Evolutionary conservation across 2,888 invertebrate species (phyloP).

Genomic region (Gortyna flavago): DNA sequence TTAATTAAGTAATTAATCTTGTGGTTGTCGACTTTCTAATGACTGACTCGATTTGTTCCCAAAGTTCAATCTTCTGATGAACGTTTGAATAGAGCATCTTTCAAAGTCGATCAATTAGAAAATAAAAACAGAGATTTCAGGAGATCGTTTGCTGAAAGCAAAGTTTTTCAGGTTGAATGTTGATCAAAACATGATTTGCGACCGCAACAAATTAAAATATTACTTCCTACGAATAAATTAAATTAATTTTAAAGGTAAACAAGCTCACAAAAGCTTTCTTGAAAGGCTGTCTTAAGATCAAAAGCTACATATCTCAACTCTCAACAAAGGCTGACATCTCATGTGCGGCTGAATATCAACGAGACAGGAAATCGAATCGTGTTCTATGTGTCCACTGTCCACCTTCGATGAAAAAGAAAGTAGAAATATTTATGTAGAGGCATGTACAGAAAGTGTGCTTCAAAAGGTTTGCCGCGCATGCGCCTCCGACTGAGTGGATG

Average conservation of each 20-base stretch:
- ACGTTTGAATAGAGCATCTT: slow-evolving; percentile 19
- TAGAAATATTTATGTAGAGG: neutral
- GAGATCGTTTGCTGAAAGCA: neutral
- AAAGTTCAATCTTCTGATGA: slow-evolving; percentile 21
- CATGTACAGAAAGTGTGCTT: neutral
- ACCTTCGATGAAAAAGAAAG: slow-evolving; percentile 11
- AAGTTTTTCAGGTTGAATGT: neutral
- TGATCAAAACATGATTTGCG: neutral
- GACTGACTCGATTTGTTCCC: slow-evolving; percentile 28
- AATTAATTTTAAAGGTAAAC: neutral
- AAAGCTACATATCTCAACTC: slow-evolving; percentile 27
- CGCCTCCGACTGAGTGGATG: neutral
- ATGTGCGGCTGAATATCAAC: slow-evolving; percentile 35
- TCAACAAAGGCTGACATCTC: slow-evolving; percentile 41
- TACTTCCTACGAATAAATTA: neutral
- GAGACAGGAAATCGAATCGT: slow-evolving; percentile 48
- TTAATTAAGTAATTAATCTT: neutral
- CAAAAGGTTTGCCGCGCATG: neutral
- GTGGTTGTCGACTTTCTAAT: slow-evolving; percentile 16
- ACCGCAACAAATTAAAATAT: no score
- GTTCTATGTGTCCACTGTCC: slow-evolving; percentile 8
- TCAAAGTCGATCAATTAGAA: slow-evolving; percentile 3
- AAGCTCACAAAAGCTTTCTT: slow-evolving; percentile 1
- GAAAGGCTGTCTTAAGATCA: slow-evolving; percentile 32
- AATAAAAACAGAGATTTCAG: slow-evolving; percentile 23